Base-by-base conservation (phyloP, 2,797 vertebrate genomes). In the Ambastaia sidthimunki region DNA sequence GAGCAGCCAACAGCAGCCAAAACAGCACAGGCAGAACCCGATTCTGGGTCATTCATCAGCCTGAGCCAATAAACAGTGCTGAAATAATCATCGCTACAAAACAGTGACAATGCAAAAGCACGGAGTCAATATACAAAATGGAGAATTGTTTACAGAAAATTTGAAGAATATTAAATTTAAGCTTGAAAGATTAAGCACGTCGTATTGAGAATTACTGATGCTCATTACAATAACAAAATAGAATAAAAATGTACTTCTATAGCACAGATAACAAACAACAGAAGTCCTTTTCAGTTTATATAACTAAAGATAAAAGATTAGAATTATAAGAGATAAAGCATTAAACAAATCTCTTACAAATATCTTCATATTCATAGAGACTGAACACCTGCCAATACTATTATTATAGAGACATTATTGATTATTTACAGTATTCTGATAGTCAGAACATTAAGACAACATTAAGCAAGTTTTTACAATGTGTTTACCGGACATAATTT, bases 51-150 rank as follows among this genome's bases (percentile, higher is more conserved):
- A 79, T 55, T 55, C 69, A 73, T 13, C 60, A 80, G 44, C 28
- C 23, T 28, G n/a, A 25, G 48, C 67, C 50, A 63, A 78, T 78
- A 78, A 78, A 80, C 69, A 16, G 50, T 18, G 18, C 60, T 66
- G 60, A 66, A 80, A 80, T 47, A 19, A 65, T 65, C 44, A 79
- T 71, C 47, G 76, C 44, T 71, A 78, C 66, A 69, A 78, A 71
- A 71, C 2, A 0, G 7, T 77, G 75, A 77, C 67, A 31, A 50
- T 25, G 76, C 76, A 78, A 44, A 77, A 69, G 18, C 41, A 2
- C 4, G 0, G 12, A 10, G 3, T 37, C 13, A 41, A 54, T 18
- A 37, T 31, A 37, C 15, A 13, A 67, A 55, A 18, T 1, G 62
- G 19, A 66, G 18, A 63, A 63, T 74, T 21, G 54, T 6, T 15